A percentile compares a stretch with the other conserved stretches of the same genome.
Evolutionary conservation across 2,797 vertebrate species (phyloP).

Genomic region (Anisognathus igniventris): DNA sequence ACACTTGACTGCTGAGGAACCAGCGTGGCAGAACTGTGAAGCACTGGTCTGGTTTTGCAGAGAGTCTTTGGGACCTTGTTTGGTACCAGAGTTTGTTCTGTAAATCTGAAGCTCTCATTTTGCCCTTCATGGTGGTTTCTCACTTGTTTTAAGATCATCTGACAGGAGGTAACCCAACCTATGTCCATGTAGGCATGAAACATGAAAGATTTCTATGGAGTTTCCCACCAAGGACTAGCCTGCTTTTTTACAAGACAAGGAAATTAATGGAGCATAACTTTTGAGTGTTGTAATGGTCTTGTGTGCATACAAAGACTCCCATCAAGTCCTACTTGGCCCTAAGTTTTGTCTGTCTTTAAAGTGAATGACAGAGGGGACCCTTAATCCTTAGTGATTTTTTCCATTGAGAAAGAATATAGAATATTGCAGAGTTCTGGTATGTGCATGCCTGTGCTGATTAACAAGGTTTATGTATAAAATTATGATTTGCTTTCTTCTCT

Average conservation of each 20-base stretch:
- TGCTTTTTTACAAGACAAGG: not conserved
- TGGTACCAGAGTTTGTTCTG: not conserved
- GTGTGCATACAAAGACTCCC: accelerated
- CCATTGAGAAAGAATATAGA: not conserved
- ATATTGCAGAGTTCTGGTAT: not conserved
- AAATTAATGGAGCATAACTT: not conserved
- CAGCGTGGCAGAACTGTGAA: not conserved
- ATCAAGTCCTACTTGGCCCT: not conserved
- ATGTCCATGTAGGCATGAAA: not conserved
- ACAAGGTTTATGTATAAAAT: not conserved
- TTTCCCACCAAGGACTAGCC: not conserved
- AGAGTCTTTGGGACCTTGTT: not conserved
- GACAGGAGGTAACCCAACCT: not conserved
- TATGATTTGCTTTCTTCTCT: not conserved
- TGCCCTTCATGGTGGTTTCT: not conserved
- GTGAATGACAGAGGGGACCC: not conserved
- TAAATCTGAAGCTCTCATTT: not conserved
- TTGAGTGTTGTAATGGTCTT: not conserved
- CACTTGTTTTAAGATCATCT: not conserved
- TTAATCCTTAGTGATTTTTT: not conserved
- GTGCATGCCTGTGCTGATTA: not conserved
- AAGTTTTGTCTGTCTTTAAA: not conserved
- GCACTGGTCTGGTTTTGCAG: not conserved
- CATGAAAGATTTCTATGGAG: not conserved
- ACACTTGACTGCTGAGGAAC: not conserved